Base-by-base conservation (phyloP, 2,888 invertebrate species). In the Barypeithes pellucidus region DNA sequence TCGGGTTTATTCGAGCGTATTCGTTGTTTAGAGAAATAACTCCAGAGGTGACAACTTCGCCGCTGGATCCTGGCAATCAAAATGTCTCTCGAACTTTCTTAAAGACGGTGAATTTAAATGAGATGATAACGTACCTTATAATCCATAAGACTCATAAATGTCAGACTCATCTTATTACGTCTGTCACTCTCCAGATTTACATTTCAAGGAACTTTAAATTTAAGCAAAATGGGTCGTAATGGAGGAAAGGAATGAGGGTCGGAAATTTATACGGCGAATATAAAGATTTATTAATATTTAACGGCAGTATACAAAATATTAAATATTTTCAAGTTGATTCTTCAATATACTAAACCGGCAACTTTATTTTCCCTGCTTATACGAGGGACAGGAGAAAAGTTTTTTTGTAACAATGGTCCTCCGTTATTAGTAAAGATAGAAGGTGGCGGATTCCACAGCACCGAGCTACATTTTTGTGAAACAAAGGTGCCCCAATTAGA, bases 101-200 rank as follows among this genome's bases (percentile, higher is more conserved):
- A 57, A 29, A 52, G 33, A 57, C 33, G 54, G 33, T 57, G 54
- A 57, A 57, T 57, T 57, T 57, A 57, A 57, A 57, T 57, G 54
- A 57, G 54, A 57, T 57, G 54, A 29, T 57, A 57, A 57, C 54
- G 33, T 18, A 18, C 18, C 33, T 33, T 14, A 57, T 57, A 36
- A 24, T 57, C 54, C 18, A 14, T 57, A 57, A n/a, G 24, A 57
- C 54, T 57, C 54, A 57, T 57, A 57, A 57, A 29, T 57, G 54
- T 57, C 54, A 33, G 33, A 57, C 33, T 33, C 54, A 57, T 57
- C 54, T 57, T 57, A 57, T 57, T 57, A 57, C 54, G 54, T 57
- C 54, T 57, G 54, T 33, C 54, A 57, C 33, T 33, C 33, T 57
- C 18, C 33, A 57, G 54, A 57, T 57, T 57, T 57, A 33, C 54